Conservation (phyloP, 1,140 invertebrate genomes). For the Uloborus diversus region DNA sequence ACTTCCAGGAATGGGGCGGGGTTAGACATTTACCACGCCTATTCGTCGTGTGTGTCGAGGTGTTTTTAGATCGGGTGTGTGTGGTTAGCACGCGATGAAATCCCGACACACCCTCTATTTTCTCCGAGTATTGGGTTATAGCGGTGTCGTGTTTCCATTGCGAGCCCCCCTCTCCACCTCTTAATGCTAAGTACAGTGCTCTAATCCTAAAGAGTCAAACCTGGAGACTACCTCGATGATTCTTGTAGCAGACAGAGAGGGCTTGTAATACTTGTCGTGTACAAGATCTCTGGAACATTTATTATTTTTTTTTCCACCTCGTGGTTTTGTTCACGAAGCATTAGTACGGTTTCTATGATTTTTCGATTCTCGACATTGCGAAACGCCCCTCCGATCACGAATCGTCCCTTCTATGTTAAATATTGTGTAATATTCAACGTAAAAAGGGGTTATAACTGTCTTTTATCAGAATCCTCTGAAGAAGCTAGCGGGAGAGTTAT, state of each 20-base stretch:
- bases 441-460: neutral
- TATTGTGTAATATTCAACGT: neutral
- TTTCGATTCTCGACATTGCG: neutral
- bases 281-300: too few species aligned
- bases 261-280: too few species aligned
- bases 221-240: too few species aligned
- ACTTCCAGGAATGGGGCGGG: conserved; percentile 20
- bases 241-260: too few species aligned
- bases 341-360: neutral
- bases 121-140: conserved; percentile 8
- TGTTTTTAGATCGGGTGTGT: conserved; percentile 2
- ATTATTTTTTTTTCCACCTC: neutral
- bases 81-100: conserved; percentile 12
- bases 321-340: neutral
- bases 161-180: neutral
- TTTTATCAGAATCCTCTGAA: neutral
- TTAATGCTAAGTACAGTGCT: conserved; percentile 7
- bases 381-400: neutral
- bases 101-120: conserved; percentile 14
- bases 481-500: neutral
- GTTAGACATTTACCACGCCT: neutral
- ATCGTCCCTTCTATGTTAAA: neutral
- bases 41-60: conserved; percentile 6
- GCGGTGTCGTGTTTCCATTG: neutral
- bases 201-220: too few species aligned